Conservation (phyloP, 2,113 vertebrate species). For the Cichladusa arquata region DNA sequence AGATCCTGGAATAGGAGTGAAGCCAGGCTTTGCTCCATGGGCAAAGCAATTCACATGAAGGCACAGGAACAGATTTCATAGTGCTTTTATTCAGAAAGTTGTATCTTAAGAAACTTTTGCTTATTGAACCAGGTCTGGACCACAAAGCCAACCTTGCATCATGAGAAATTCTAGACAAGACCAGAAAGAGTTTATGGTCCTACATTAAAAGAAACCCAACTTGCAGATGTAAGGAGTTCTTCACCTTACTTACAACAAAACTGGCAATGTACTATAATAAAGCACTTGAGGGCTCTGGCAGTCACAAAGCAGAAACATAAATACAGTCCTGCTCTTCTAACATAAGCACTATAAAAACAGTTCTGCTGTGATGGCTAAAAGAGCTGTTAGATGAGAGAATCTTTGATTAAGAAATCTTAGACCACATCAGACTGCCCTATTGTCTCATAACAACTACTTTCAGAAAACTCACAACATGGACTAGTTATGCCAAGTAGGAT, state of each 20-base stretch:
- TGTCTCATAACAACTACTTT: background rate
- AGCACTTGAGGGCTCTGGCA: constrained; percentile 50
- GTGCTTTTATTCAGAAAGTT: background rate
- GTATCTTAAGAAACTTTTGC: background rate
- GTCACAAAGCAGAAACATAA: constrained; percentile 11
- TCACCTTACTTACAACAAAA: background rate
- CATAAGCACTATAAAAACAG: constrained; percentile 24
- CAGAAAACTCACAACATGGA: background rate
- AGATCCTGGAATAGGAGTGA: background rate
- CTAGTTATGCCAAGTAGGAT: background rate
- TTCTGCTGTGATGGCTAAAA: background rate
- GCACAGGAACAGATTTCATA: background rate
- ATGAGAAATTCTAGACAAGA: background rate
- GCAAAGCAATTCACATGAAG: background rate
- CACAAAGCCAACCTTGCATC: background rate
- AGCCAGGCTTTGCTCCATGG: background rate
- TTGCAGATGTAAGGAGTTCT: background rate
- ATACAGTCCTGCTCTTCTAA: background rate
- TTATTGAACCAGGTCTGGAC: background rate
- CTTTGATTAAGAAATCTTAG: constrained; percentile 21
- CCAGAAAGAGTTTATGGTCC: background rate
- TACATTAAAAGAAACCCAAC: background rate
- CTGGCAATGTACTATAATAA: constrained; percentile 3
- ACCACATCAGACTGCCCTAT: constrained; percentile 13
- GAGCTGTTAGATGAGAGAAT: background rate